phyloP scores from a whole-genome alignment of 2,888 invertebrate genomes.

The Andrena praecox region DNA sequence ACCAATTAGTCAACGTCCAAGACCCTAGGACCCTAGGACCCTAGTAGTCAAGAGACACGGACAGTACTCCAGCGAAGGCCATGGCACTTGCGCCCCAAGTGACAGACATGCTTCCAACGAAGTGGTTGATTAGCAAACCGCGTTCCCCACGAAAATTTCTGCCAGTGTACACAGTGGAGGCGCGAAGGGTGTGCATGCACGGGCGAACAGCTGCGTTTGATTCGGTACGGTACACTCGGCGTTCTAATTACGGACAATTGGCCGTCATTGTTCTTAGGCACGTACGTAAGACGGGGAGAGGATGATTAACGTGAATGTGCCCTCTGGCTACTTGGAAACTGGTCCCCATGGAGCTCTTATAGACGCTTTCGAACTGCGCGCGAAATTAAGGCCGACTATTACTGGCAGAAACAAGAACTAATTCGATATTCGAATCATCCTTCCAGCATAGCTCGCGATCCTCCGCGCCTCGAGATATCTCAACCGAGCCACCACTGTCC shows the following conservation, averaged over 20 bases:
- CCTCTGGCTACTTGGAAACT: conserved; percentile 42
- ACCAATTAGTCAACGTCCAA: neutral
- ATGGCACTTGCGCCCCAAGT: no score
- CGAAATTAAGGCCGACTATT: conserved; percentile 60
- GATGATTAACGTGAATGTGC: conserved; percentile 53
- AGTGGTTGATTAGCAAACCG: neutral
- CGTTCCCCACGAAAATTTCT: conserved; percentile 24
- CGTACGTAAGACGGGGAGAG: conserved; percentile 61
- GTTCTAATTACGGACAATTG: conserved; percentile 78
- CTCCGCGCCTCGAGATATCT: neutral
- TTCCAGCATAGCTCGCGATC: neutral
- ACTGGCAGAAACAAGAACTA: conserved; percentile 27
- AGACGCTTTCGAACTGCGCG: conserved; percentile 50
- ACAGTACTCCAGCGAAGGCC: no score
- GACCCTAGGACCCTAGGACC: no score
- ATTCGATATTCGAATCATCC: neutral
- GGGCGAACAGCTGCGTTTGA: conserved; percentile 72
- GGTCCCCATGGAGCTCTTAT: conserved; percentile 15
- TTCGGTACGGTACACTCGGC: conserved; percentile 69
- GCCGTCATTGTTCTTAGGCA: conserved; percentile 71
- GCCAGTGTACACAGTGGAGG: conserved; percentile 5
- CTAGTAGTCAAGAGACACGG: no score
- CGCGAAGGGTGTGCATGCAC: conserved; percentile 22
- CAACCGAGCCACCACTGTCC: neutral
- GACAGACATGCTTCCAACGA: neutral